These are phyloP conservation scores for Liopterus haemorrhoidalis DNA, from an alignment of 2,888 invertebrate species.

Conservation along the genomic window DNA sequence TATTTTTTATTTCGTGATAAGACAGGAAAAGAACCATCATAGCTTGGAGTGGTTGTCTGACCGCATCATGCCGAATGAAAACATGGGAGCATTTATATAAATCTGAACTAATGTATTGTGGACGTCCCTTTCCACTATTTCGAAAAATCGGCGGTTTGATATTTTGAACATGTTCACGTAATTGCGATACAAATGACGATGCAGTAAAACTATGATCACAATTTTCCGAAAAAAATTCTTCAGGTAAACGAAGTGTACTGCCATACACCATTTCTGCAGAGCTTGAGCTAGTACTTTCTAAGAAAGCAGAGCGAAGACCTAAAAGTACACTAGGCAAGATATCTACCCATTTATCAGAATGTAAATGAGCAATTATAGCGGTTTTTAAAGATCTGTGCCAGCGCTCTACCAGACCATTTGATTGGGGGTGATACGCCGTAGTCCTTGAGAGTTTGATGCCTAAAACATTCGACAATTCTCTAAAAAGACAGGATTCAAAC, in stretches of 20 bases:
- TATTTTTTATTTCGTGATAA: too few relatives aligned
- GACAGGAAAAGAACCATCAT: too few relatives aligned
- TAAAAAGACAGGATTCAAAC: constrained; percentile 9
- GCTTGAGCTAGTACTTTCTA: background rate
- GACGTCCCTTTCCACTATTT: too few relatives aligned
- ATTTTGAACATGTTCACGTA: too few relatives aligned
- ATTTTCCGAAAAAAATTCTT: too few relatives aligned
- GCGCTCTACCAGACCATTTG: background rate
- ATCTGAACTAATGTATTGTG: too few relatives aligned
- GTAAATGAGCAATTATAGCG: background rate
- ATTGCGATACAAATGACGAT: too few relatives aligned
- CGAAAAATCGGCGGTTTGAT: too few relatives aligned
- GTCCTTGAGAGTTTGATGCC: background rate
- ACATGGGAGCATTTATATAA: too few relatives aligned
- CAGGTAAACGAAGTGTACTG: background rate
- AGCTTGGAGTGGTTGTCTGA: too few relatives aligned
- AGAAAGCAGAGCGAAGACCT: background rate
- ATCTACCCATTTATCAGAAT: constrained; percentile 1
- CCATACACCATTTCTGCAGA: constrained; percentile 5
- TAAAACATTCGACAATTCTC: background rate
- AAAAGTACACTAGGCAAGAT: background rate
- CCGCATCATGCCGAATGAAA: too few relatives aligned
- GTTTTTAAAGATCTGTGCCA: background rate
- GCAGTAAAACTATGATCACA: too few relatives aligned
- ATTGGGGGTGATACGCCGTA: constrained; percentile 5